Evolutionary conservation across 2,113 vertebrate species (phyloP).

Genomic region (Alces alces): DNA sequence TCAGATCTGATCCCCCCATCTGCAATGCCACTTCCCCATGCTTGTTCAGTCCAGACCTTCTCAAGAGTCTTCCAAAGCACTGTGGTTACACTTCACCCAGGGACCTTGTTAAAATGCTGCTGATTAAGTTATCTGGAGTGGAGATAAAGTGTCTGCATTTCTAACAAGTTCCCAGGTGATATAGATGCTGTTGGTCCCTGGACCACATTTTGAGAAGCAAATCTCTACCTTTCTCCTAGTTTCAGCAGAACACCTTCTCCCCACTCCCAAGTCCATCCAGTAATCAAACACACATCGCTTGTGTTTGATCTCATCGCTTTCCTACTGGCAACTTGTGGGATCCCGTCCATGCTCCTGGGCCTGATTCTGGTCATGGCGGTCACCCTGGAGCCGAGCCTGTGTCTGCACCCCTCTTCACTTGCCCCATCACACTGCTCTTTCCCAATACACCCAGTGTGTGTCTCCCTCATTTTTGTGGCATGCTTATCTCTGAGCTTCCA

Average conservation of each 20-base stretch:
- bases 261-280: not conserved
- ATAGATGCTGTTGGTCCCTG: not conserved
- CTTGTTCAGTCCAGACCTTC: not conserved
- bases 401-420: not conserved
- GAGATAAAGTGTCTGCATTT: not conserved
- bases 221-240: not conserved
- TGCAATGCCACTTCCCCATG: too few relatives aligned
- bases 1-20: not conserved
- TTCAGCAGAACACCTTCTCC: not conserved
- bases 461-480: not conserved
- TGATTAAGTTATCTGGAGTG: not conserved
- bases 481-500: not conserved
- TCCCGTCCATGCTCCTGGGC: not conserved
- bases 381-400: not conserved
- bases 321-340: not conserved
- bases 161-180: not conserved
- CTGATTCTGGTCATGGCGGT: not conserved
- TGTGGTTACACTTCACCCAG: not conserved
- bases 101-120: not conserved
- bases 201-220: not conserved
- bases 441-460: rapidly evolving
- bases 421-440: not conserved
- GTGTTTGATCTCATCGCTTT: not conserved
- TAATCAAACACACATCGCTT: not conserved
- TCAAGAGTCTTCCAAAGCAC: not conserved